Percentiles rank a stretch among this genome's conserved stretches.
phyloP scores from a whole-genome alignment of 2,797 vertebrate genomes.

The Distichodus sexfasciatus region DNA sequence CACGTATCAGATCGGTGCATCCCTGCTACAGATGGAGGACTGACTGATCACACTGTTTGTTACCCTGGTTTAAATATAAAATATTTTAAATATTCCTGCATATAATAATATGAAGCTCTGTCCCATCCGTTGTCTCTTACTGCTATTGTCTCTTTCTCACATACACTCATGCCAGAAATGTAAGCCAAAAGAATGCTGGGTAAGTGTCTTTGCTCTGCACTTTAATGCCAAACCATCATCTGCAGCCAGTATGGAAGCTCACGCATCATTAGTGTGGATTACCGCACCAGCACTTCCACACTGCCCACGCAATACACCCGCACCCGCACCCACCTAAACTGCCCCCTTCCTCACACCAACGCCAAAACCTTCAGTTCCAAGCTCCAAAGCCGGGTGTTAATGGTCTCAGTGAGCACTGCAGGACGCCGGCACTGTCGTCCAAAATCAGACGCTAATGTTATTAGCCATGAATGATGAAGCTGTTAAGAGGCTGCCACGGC shows the following conservation, averaged over 20 bases:
- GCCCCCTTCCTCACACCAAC: too few species aligned
- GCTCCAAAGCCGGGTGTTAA: not conserved
- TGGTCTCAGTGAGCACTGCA: not conserved
- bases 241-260: not conserved
- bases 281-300: slow-evolving; percentile 12
- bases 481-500: not conserved
- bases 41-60: too few species aligned
- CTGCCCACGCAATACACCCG: too few species aligned
- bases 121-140: not conserved
- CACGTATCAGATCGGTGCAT: too few species aligned
- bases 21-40: too few species aligned
- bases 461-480: not conserved
- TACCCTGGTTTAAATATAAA: too few species aligned
- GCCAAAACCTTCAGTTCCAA: too few species aligned
- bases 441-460: not conserved
- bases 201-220: slow-evolving; percentile 27
- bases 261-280: slow-evolving; percentile 35
- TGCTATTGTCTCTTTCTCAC: not conserved
- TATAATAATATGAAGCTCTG: too few species aligned
- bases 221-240: slow-evolving; percentile 3
- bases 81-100: too few species aligned
- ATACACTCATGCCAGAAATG: not conserved
- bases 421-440: not conserved
- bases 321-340: too few species aligned
- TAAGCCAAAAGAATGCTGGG: not conserved